Base-by-base conservation (phyloP, 2,888 invertebrate genomes). In the Lypha dubia region DNA sequence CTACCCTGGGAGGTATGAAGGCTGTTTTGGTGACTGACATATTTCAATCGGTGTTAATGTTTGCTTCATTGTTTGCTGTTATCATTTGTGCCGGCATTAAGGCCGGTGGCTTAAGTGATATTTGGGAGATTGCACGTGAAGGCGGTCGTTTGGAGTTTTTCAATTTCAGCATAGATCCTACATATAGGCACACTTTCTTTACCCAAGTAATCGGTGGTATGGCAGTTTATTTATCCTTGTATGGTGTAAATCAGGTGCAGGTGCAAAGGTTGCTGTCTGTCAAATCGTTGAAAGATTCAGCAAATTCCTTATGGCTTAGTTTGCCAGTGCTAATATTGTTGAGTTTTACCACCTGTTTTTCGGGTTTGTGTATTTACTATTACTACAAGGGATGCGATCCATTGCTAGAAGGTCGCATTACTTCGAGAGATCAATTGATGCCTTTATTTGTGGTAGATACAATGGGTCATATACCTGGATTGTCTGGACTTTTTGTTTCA, bases 1-100 rank as follows among this genome's bases (percentile, higher is more conserved):
- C 97, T 0, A 95, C 96, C 0, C 93, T 97, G 86, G 98, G 98
- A 20, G 98, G 98, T 44, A 97, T 98, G 95, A 98, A 98, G 91
- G 97, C 98, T 4, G 97, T 98, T 0, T 92, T 98, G 65, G 94
- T 97, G 87, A 97, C 97, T 0, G 98, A 98, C 89, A 94, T 98
- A 1, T 95, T 97, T 87, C 96, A 97, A 91, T 96, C 97, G 0
- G 81, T 95, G 2, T 93, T 98, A 4, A 98, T 98, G 98, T 97
- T 96, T 89, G 95, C 94, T 3, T 96, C 97, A 0, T 94, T 98
- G 11, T 95, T 96, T 87, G 95, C 96, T 88, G 94, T 98, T 0
- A 96, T 97, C 24, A 94, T 95, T 75, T 95, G 94, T 87, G 96
- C 96, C 3, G 93, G 94, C 0, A 91, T 95, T 24, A 94, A 95